Evolutionary conservation across 2,888 invertebrate genomes (phyloP).

Genomic region (Lasioglossum calceatum): DNA sequence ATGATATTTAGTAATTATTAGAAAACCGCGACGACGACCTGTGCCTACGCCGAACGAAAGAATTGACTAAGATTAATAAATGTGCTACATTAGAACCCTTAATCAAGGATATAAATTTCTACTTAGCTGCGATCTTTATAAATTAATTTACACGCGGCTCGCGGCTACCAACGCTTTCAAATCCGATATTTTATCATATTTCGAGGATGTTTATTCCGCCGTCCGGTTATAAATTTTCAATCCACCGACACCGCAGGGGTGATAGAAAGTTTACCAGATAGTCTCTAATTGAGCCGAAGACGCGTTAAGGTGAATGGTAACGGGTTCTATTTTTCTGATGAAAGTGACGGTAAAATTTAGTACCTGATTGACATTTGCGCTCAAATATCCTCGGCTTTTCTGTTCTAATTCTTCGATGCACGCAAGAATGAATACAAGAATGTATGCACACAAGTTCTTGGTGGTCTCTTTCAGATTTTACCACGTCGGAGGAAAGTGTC

Average conservation of each 20-base stretch:
- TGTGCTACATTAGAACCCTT: background rate
- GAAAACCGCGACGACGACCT: background rate
- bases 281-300: background rate
- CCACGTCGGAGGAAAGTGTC: background rate
- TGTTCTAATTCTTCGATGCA: background rate
- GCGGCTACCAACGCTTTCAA: background rate
- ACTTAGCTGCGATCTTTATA: background rate
- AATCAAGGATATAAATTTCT: background rate
- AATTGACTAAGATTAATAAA: slow-evolving; percentile 1
- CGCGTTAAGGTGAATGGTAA: background rate
- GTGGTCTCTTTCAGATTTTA: background rate
- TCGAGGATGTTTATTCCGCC: background rate
- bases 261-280: background rate
- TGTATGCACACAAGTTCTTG: background rate
- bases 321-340: background rate
- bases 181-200: background rate
- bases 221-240: slow-evolving; percentile 3
- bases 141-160: background rate
- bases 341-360: background rate
- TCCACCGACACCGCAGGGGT: background rate
- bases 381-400: background rate
- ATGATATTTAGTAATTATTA: background rate
- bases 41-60: background rate
- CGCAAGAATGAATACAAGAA: too few species aligned
- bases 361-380: background rate